Evolutionary conservation across 2,113 vertebrate species (phyloP).

Genomic region (Taurulus bubalis): DNA sequence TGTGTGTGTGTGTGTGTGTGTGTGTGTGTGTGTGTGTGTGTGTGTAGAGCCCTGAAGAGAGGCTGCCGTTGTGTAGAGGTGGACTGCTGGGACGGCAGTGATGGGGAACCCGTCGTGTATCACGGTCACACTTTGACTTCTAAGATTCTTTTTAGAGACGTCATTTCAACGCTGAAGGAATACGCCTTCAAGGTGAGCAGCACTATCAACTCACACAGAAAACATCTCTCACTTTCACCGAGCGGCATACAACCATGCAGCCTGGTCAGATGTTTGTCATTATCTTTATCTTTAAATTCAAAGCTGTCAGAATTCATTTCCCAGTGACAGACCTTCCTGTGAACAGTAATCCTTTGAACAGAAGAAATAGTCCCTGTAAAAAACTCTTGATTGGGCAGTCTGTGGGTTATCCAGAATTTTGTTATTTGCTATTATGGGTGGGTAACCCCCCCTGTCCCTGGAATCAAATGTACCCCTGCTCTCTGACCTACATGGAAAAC

Average conservation of each 20-base stretch:
- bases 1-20: conserved; percentile 2
- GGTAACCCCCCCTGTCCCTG: conserved; percentile 18
- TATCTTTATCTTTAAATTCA: background rate
- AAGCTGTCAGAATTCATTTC: background rate
- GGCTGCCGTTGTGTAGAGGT: conserved; percentile 96
- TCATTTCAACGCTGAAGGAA: conserved; percentile 88
- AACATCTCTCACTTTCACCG: too few species aligned
- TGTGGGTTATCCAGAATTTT: background rate
- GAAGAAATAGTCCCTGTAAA: background rate
- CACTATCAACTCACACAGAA: background rate
- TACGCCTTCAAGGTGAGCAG: conserved; percentile 91
- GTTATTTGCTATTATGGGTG: background rate
- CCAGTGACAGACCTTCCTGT: background rate
- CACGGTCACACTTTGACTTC: conserved; percentile 95
- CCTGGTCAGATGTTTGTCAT: background rate
- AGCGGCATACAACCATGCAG: background rate
- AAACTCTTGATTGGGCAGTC: background rate
- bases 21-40: conserved; percentile 13
- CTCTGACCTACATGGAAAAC: conserved; percentile 42
- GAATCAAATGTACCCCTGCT: background rate
- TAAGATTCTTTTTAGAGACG: conserved; percentile 94
- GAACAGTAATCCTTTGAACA: background rate
- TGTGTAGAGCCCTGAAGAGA: conserved; percentile 86
- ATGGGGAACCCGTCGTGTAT: conserved; percentile 93
- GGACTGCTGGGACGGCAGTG: conserved; percentile 94